Percentiles rank a stretch among this genome's conserved stretches.
phyloP scores from a whole-genome alignment of 2,888 invertebrate species.

The Hydroisotoma schaefferi region DNA sequence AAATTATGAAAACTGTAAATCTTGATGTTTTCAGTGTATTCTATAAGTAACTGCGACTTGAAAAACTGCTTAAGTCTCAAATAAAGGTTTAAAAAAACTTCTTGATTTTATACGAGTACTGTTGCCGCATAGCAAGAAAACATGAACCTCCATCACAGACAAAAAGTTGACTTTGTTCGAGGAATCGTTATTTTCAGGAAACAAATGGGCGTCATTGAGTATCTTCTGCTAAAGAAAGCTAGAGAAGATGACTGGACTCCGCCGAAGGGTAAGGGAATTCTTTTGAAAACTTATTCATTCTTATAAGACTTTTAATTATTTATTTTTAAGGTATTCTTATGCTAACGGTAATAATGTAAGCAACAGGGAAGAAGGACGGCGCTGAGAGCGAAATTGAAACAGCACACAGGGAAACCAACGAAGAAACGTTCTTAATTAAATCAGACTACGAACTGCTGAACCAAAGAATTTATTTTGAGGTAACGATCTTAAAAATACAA shows the following conservation, averaged over 20 bases:
- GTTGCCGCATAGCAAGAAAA: too few relatives aligned
- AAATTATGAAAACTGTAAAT: too few relatives aligned
- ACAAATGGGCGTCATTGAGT: neutral
- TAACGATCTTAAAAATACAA: too few relatives aligned
- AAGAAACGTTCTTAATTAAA: slow-evolving; percentile 12
- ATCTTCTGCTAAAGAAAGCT: slow-evolving; percentile 5
- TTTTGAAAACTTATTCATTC: neutral
- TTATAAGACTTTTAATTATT: neutral
- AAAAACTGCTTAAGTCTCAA: too few relatives aligned
- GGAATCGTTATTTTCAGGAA: slow-evolving; percentile 1
- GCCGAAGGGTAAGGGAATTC: slow-evolving; percentile 2
- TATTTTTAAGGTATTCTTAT: neutral
- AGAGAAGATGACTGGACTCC: slow-evolving; percentile 9
- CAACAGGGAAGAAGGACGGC: neutral
- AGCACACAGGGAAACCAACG: slow-evolving; percentile 3
- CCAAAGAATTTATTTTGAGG: slow-evolving; percentile 10
- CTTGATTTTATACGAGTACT: too few relatives aligned
- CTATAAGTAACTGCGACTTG: neutral
- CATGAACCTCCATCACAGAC: neutral
- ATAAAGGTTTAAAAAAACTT: too few relatives aligned
- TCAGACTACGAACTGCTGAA: slow-evolving; percentile 9
- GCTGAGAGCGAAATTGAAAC: slow-evolving; percentile 12
- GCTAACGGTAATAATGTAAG: neutral
- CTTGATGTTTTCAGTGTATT: too few relatives aligned
- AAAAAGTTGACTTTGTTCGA: neutral